These are phyloP conservation scores for Petrolisthes cinctipes DNA, from an alignment of 2,888 invertebrate genomes.

Conservation along the genomic window DNA sequence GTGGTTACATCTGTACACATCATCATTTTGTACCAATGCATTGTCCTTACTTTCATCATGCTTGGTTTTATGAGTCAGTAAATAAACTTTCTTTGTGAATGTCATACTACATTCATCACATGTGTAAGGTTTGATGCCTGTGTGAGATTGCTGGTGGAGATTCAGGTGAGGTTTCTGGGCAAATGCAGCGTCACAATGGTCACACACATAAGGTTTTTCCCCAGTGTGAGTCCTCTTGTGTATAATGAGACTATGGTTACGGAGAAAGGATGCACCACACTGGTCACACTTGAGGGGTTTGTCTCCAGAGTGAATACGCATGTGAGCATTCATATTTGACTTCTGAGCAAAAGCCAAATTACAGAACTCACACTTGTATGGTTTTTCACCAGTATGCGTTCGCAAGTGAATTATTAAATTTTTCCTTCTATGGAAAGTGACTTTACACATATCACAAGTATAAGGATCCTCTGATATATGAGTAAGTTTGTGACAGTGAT, in stretches of 20 bases:
- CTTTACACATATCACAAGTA: slow-evolving; percentile 50
- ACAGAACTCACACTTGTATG: slow-evolving; percentile 59
- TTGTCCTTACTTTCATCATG: slow-evolving; percentile 48
- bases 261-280: slow-evolving; percentile 53
- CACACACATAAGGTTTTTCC: slow-evolving; percentile 57
- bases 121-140: slow-evolving; percentile 52
- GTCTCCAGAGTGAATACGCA: slow-evolving; percentile 51
- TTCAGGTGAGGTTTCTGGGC: slow-evolving; percentile 53
- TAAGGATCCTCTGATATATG: slow-evolving; percentile 46
- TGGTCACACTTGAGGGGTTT: slow-evolving; percentile 40
- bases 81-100: slow-evolving; percentile 62
- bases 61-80: slow-evolving; percentile 59
- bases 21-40: slow-evolving; percentile 45
- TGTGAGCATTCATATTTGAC: slow-evolving; percentile 52
- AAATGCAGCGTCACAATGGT: slow-evolving; percentile 53
- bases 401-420: slow-evolving; percentile 50
- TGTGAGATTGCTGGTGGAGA: slow-evolving; percentile 49
- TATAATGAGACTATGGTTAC: slow-evolving; percentile 52
- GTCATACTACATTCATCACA: slow-evolving; percentile 60
- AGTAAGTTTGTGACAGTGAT: slow-evolving; percentile 49
- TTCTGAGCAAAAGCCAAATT: slow-evolving; percentile 54
- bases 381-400: slow-evolving; percentile 57
- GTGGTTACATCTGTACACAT: slow-evolving; percentile 40
- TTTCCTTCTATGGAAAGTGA: slow-evolving; percentile 49
- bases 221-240: slow-evolving; percentile 59